Conservation (phyloP, 2,113 vertebrate species). For the Smithornis capensis region DNA sequence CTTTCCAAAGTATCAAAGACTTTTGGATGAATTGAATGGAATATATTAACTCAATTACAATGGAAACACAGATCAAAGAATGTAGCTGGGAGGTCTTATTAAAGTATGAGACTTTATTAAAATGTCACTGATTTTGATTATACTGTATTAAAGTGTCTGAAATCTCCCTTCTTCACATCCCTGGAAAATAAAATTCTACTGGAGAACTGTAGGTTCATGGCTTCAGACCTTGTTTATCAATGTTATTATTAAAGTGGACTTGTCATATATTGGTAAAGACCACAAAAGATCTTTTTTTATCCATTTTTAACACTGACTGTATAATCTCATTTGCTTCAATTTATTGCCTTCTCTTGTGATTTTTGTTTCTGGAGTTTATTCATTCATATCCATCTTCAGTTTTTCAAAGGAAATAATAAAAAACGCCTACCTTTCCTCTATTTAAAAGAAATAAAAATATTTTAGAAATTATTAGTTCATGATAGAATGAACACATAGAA, state of each 20-base stretch:
- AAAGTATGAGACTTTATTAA: conserved; percentile 8
- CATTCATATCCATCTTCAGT: background rate
- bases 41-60: conserved; percentile 32
- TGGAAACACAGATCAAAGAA: conserved; percentile 26
- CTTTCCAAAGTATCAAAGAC: background rate
- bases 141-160: conserved; percentile 3
- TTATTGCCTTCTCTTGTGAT: background rate
- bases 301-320: background rate
- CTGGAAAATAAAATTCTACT: background rate
- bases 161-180: background rate
- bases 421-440: background rate
- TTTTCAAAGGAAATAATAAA: background rate
- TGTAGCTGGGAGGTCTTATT: conserved; percentile 43
- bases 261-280: background rate
- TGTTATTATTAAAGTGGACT: background rate
- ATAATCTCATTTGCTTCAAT: background rate
- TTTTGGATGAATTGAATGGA: conserved; percentile 3
- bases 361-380: background rate
- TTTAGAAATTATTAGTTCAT: background rate
- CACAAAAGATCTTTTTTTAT: background rate
- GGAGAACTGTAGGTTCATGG: background rate
- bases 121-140: conserved; percentile 6
- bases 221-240: background rate
- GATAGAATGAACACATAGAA: background rate
- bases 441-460: background rate